Percentiles rank a stretch among this genome's conserved stretches.
phyloP scores from a whole-genome alignment of 2,888 invertebrate genomes.

The Crepidodera aurea region DNA sequence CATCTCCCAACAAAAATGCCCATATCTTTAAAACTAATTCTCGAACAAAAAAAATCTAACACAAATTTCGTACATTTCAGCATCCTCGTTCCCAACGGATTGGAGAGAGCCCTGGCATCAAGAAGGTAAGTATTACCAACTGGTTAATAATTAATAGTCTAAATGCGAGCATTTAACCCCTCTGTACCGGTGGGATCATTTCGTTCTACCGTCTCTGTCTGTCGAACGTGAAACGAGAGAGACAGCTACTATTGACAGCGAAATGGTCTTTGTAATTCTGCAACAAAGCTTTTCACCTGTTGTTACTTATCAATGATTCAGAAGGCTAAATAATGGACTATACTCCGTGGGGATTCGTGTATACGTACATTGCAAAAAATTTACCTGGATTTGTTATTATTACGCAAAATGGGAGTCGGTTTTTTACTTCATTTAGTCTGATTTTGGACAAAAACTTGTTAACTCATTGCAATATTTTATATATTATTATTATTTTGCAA shows the following conservation, averaged over 20 bases:
- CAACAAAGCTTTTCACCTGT: constrained; percentile 54
- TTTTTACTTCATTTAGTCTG: constrained; percentile 20
- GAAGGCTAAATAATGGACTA: constrained; percentile 56
- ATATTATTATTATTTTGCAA: no score
- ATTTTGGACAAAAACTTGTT: no score
- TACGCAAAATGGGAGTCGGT: constrained; percentile 15
- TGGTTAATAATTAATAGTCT: constrained; percentile 57
- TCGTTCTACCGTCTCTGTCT: constrained; percentile 15
- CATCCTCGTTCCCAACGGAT: constrained; percentile 57
- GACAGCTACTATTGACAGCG: constrained; percentile 22
- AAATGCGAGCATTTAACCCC: constrained; percentile 59
- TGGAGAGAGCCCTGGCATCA: constrained; percentile 62
- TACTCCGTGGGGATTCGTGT: constrained; percentile 46
- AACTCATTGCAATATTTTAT: no score
- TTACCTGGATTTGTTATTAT: not conserved
- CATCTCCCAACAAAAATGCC: no score
- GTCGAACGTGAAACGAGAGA: constrained; percentile 7
- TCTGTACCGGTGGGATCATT: constrained; percentile 36
- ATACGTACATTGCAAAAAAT: constrained; percentile 31
- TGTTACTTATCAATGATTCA: constrained; percentile 55
- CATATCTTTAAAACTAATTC: no score
- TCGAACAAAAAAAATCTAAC: constrained; percentile 35
- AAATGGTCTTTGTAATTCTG: constrained; percentile 40
- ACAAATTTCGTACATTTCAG: constrained; percentile 49
- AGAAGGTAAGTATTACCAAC: constrained; percentile 61